Evolutionary conservation across 2,888 invertebrate species (phyloP).

Genomic region (Carcina quercana): DNA sequence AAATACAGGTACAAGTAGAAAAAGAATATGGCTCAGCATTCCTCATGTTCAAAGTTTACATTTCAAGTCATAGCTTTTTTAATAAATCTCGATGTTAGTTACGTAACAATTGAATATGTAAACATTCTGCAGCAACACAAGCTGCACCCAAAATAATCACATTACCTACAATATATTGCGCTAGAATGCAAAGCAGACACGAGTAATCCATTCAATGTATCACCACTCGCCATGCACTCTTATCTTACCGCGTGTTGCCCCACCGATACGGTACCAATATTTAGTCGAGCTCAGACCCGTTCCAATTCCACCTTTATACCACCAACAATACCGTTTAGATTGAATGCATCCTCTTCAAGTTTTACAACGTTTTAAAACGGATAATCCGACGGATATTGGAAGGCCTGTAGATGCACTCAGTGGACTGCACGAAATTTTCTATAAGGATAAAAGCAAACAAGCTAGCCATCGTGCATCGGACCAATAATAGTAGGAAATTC

Average conservation of each 20-base stretch:
- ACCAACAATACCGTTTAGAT: slow-evolving; percentile 28
- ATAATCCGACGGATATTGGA: slow-evolving; percentile 71
- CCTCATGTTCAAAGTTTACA: no score
- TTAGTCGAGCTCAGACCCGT: slow-evolving; percentile 55
- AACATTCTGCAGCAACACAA: no score
- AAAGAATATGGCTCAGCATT: no score
- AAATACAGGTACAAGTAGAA: no score
- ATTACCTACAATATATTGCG: no score
- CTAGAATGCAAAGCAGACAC: slow-evolving; percentile 38
- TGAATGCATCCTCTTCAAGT: slow-evolving; percentile 23
- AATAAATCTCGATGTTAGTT: no score
- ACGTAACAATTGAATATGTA: no score
- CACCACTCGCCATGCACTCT: slow-evolving; percentile 55
- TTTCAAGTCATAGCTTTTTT: no score
- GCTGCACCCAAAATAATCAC: no score
- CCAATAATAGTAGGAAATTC: slow-evolving; percentile 42
- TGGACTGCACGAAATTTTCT: slow-evolving; percentile 71
- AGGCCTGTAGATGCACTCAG: slow-evolving; percentile 68
- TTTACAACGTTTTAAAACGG: slow-evolving; percentile 60
- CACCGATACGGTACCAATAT: slow-evolving; percentile 70
- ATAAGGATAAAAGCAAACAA: slow-evolving; percentile 74
- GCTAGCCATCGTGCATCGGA: slow-evolving; percentile 66
- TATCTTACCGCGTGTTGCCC: slow-evolving; percentile 62
- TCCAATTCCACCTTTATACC: slow-evolving; percentile 35
- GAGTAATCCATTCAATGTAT: slow-evolving; percentile 66